Base-by-base conservation (phyloP, 2,888 invertebrate species). In the Dastarcus helophoroides region DNA sequence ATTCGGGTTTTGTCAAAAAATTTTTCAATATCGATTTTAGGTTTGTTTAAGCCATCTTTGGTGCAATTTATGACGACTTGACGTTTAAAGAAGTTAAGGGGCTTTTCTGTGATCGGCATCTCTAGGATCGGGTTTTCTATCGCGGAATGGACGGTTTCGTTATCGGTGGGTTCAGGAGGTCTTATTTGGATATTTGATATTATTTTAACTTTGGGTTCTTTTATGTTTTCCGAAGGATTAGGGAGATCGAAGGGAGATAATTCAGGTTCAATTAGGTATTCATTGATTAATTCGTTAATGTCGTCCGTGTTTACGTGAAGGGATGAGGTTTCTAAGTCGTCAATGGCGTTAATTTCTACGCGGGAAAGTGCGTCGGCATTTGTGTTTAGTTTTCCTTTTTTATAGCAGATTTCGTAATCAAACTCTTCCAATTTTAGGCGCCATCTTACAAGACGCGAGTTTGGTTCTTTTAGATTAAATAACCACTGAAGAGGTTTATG, bases 401-500 rank as follows among this genome's bases (percentile, higher is more conserved):
- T 52, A 23, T 51, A 50, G 2, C 47, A 32, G 7, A 31, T 12
- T 31, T 46, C 36, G n/a, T 42, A 44, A 9, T 50, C 41, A 15
- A 32, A 48, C 29, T 52, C 50, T 26, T 43, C 38, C 10, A 49
- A 31, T 32, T 39, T 47, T 9, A 55, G 28, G 5, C 47, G 35
- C 56, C 54, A 57, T 2, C 56, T 27, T 2, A 47, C 49, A 3
- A 58, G 33, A 41, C 53, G 47, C 0, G 51, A 48, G 12, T 51
- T 54, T 1, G 55, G 55, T 7, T 59, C 54, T 39, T 55, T 55
- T 1, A 58, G 25, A 0, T 39, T 47, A 41, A 52, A 45, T 0
- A 58, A 29, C 50, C 53, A 58, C 2, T 38, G 42, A 3, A 58
- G 29, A 2, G 53, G 53, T 24, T 47, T 38, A 29, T 60, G 59